These are phyloP conservation scores for Eudemis profundana DNA, from an alignment of 2,888 invertebrate genomes.

Conservation along the genomic window DNA sequence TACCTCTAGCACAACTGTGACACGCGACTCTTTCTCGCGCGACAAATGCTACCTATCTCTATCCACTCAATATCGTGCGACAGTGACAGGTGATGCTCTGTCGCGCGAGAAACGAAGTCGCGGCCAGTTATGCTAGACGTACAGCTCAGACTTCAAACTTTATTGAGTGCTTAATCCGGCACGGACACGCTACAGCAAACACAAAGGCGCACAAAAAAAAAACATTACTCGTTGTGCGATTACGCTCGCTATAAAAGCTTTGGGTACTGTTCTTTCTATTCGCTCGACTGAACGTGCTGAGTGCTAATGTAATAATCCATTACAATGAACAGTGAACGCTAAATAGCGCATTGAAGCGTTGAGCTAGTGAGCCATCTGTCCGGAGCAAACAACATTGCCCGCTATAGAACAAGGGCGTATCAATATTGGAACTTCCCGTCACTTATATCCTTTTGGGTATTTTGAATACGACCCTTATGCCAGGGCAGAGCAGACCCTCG, in stretches of 20 bases:
- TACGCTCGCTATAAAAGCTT: conserved; percentile 68
- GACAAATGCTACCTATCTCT: no score
- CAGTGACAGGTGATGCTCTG: no score
- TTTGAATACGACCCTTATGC: conserved; percentile 59
- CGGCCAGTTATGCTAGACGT: no score
- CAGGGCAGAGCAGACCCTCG: conserved; percentile 77
- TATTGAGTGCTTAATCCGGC: conserved; percentile 63
- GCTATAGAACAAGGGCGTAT: conserved; percentile 51
- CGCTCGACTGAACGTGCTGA: conserved; percentile 82
- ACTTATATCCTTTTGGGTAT: conserved; percentile 2
- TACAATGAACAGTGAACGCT: conserved; percentile 83
- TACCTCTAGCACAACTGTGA: no score
- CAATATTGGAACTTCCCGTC: conserved; percentile 3
- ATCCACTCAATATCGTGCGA: no score
- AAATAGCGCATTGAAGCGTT: conserved; percentile 83
- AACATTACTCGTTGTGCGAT: conserved; percentile 72
- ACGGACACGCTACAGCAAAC: conserved; percentile 62
- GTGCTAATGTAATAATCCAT: conserved; percentile 85
- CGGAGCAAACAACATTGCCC: conserved; percentile 72
- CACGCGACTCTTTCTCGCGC: no score
- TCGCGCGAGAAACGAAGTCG: no score
- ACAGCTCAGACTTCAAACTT: conserved; percentile 53
- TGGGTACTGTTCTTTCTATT: conserved; percentile 70
- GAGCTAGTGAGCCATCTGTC: conserved; percentile 77
- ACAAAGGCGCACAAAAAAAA: conserved; percentile 61